Conservation (phyloP, 2,888 invertebrate genomes). For the Dysmachus trigonus region DNA sequence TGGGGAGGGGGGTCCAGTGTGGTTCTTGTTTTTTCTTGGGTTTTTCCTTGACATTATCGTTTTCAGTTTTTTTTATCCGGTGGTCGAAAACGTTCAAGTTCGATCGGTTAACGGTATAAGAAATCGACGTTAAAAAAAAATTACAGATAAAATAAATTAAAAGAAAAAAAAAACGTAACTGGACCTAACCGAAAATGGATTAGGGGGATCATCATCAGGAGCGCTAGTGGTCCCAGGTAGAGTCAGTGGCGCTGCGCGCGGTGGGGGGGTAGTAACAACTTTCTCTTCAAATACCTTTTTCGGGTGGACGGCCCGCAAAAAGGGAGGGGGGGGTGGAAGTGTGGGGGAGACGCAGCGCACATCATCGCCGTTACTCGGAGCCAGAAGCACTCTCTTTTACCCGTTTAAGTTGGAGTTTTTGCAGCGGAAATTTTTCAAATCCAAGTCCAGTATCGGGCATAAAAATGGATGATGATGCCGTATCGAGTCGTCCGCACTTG, state of each 20-base stretch:
- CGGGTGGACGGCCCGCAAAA: slow-evolving; percentile 43
- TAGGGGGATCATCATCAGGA: slow-evolving; percentile 26
- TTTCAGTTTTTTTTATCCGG: not conserved
- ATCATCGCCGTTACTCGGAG: slow-evolving; percentile 12
- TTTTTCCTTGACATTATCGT: slow-evolving; percentile 43
- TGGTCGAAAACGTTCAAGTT: not conserved
- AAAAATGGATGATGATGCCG: slow-evolving; percentile 55
- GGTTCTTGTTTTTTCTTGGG: slow-evolving; percentile 47
- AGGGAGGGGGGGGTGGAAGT: not conserved
- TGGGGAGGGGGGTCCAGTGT: slow-evolving; percentile 39
- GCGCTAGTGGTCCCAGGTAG: not conserved
- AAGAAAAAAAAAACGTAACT: not conserved
- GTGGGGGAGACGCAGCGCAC: slow-evolving; percentile 29
- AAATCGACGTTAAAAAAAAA: not conserved
- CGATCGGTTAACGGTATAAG: not conserved
- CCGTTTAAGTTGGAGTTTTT: slow-evolving; percentile 24
- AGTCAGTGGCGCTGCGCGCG: slow-evolving; percentile 33
- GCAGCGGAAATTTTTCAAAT: slow-evolving; percentile 8
- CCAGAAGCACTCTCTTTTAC: not conserved
- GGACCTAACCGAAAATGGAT: slow-evolving; percentile 42
- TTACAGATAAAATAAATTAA: too few species aligned
- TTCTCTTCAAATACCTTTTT: slow-evolving; percentile 46
- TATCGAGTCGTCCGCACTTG: slow-evolving; percentile 56
- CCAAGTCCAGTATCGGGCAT: slow-evolving; percentile 40
- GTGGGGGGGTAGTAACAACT: slow-evolving; percentile 45